Conservation (phyloP, 2,797 vertebrate species). For the Pangasius mekongensis region DNA sequence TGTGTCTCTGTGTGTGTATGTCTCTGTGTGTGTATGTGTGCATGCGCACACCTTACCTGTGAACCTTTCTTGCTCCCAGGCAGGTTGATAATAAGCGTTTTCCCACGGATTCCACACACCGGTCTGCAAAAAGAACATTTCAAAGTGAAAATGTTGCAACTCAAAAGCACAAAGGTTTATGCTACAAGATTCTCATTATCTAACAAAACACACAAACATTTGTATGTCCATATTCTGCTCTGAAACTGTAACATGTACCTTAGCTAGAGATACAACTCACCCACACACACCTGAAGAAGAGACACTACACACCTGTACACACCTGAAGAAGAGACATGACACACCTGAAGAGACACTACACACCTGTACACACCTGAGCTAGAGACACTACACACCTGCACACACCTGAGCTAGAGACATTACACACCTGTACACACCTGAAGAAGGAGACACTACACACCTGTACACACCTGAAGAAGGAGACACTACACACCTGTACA, state of each 20-base stretch:
- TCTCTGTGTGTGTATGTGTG: too few species aligned
- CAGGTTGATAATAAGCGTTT: slow-evolving; percentile 98
- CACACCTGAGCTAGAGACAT: not conserved
- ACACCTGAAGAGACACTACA: not conserved
- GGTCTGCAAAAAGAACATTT: slow-evolving; percentile 78
- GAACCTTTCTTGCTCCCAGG: slow-evolving; percentile 99
- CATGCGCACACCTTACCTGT: slow-evolving; percentile 81
- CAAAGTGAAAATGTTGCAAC: not conserved
- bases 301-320: not conserved
- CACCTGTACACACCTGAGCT: not conserved
- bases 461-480: not conserved
- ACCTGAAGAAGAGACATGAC: not conserved
- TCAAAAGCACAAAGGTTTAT: not conserved
- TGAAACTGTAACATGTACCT: too few species aligned
- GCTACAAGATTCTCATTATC: not conserved
- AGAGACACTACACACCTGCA: not conserved
- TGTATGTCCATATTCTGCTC: not conserved
- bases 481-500: not conserved
- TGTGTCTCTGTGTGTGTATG: too few species aligned
- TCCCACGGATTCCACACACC: slow-evolving; percentile 96
- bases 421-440: not conserved
- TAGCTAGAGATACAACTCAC: not conserved
- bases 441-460: not conserved
- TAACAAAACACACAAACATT: not conserved
- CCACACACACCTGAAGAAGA: not conserved